phyloP scores from a whole-genome alignment of 2,113 vertebrate species.

The Agapornis roseicollis region DNA sequence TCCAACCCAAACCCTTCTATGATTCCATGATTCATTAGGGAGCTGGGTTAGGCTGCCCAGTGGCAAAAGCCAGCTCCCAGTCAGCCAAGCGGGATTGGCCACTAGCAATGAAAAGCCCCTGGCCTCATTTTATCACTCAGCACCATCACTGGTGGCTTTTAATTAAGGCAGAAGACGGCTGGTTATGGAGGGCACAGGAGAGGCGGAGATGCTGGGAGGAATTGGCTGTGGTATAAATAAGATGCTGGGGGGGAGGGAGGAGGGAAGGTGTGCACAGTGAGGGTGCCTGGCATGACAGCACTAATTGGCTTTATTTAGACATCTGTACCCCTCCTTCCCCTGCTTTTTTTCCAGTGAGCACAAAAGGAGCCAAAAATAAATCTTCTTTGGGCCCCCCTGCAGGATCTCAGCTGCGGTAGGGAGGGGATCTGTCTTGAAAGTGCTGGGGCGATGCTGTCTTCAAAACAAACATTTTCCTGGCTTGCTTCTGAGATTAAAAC shows the following conservation, averaged over 20 bases:
- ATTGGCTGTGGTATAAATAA: background rate
- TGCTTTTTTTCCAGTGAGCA: rapidly evolving
- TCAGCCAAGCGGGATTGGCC: background rate
- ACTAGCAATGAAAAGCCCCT: background rate
- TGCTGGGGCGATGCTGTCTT: background rate
- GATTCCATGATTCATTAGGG: background rate
- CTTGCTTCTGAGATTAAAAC: background rate
- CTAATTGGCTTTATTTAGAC: background rate
- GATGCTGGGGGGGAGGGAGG: background rate
- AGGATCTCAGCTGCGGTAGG: background rate
- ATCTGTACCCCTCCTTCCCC: background rate
- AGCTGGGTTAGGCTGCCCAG: background rate
- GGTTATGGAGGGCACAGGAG: background rate
- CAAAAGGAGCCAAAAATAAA: background rate
- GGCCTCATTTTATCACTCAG: background rate
- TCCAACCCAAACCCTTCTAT: background rate
- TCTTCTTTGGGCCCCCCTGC: background rate
- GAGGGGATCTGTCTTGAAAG: background rate
- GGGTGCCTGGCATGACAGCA: background rate
- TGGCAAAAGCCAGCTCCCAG: background rate
- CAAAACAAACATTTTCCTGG: background rate
- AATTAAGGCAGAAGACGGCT: slow-evolving; percentile 27
- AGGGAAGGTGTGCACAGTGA: background rate
- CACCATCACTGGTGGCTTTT: background rate
- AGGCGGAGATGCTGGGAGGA: background rate